phyloP scores from a whole-genome alignment of 2,797 vertebrate genomes.

The Lemur catta region DNA sequence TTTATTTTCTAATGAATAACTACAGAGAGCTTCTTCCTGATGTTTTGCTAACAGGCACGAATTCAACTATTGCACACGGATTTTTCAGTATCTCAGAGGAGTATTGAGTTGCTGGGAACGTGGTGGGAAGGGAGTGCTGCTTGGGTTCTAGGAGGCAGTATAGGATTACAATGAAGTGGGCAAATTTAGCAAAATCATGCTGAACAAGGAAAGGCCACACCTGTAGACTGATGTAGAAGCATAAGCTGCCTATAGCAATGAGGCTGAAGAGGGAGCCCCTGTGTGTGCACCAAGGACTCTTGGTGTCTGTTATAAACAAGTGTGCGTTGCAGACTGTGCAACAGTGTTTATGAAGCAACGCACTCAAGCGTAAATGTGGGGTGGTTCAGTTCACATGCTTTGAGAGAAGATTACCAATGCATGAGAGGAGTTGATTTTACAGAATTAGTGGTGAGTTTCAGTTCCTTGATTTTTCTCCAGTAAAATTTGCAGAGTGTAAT shows the following conservation, averaged over 20 bases:
- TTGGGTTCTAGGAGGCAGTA: neutral
- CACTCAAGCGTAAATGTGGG: neutral
- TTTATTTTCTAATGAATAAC: neutral
- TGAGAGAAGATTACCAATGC: neutral
- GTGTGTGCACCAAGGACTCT: neutral
- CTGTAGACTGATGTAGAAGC: neutral
- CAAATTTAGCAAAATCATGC: neutral
- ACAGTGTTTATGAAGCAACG: neutral
- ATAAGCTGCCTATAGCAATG: neutral
- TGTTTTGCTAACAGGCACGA: neutral
- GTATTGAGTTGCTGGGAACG: neutral
- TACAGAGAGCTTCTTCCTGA: neutral
- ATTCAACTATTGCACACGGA: neutral
- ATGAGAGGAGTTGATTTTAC: neutral
- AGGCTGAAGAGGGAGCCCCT: neutral
- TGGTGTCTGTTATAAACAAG: neutral
- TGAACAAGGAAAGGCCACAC: neutral
- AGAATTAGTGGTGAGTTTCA: neutral
- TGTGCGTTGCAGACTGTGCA: neutral
- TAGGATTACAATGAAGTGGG: neutral
- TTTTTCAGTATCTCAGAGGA: neutral
- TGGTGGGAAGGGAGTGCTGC: neutral
- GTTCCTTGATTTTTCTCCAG: neutral
- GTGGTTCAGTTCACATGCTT: neutral
- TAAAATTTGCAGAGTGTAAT: neutral